Base-by-base conservation (phyloP, 2,113 vertebrate genomes). In the Rhea americana region DNA sequence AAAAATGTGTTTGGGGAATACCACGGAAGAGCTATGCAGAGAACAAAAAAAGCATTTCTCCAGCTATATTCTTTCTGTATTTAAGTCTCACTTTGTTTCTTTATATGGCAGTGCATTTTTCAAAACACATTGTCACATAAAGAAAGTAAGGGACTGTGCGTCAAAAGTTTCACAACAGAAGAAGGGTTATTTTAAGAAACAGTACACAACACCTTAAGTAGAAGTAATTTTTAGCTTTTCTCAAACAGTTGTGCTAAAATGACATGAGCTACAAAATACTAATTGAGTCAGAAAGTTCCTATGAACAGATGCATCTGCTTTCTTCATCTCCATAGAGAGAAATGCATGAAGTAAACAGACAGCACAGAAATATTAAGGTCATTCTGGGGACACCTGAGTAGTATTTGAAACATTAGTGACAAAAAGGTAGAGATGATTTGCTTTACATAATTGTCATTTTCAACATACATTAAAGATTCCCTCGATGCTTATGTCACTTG, bases 71-170 rank as follows among this genome's bases (percentile, higher is more conserved):
- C 11, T 50, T 87, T 65, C 61, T 63, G 14, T 85, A 25, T 48
- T 6, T 63, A 79, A 84, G 7, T 5, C 21, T 72, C 18, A 32
- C 10, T 30, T 37, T 20, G 9, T 43, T 74, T 43, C 55, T 83
- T 90, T 30, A 61, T 6, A 5, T 53, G 77, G 4, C 3, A 14
- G 65, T 8, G 13, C 24, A 41, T 50, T 70, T 9, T 45, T 9
- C 28, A 18, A 68, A 67, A 32, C 32, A 19, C 16, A 26, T 5
- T 21, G 19, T 30, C 9, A 5, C 35, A 50, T 50, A 19, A 26
- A 51, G 35, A 45, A 81, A 11, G 26, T 21, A 32, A 58, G 3
- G 4, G 24, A 72, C 10, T 1, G 5, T 0, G 0, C 15, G 32
- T 37, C 4, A 61, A 89, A 91, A 35, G 32, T 50, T n/a, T 68